phyloP scores from a whole-genome alignment of 2,888 invertebrate genomes.

The Corythucha ciliata region DNA sequence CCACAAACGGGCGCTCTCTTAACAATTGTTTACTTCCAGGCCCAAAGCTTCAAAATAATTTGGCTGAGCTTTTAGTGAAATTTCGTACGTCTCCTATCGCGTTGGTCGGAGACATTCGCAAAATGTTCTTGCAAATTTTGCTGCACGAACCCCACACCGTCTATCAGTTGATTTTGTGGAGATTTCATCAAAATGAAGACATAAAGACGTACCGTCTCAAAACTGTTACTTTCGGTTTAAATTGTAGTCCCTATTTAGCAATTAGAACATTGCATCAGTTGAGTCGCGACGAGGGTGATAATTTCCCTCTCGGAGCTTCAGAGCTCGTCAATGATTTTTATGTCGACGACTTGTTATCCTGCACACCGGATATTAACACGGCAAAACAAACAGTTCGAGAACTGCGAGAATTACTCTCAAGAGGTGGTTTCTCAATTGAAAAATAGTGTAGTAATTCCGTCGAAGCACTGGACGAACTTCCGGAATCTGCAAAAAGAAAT shows the following conservation, averaged over 20 bases:
- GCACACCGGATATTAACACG: slow-evolving; percentile 18
- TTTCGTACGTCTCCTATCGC: slow-evolving; percentile 3
- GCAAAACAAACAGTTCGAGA: slow-evolving; percentile 9
- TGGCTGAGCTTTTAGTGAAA: slow-evolving; percentile 33
- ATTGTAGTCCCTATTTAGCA: slow-evolving; percentile 30
- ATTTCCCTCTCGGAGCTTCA: slow-evolving; percentile 24
- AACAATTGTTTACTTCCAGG: slow-evolving; percentile 33
- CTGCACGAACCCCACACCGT: slow-evolving; percentile 25
- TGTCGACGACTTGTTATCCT: too few species aligned
- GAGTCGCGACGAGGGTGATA: slow-evolving; percentile 22
- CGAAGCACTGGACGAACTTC: too few species aligned
- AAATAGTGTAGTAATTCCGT: slow-evolving; percentile 14
- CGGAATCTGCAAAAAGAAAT: too few species aligned
- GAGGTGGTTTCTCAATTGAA: slow-evolving; percentile 21
- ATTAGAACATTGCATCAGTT: slow-evolving; percentile 29
- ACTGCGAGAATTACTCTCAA: slow-evolving; percentile 14
- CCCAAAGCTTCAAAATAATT: slow-evolving; percentile 38
- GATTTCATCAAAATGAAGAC: slow-evolving; percentile 15
- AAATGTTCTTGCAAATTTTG: slow-evolving; percentile 18
- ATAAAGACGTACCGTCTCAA: slow-evolving; percentile 18
- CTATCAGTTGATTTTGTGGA: slow-evolving; percentile 35
- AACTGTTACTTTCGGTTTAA: slow-evolving; percentile 33
- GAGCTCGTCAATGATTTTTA: slow-evolving; percentile 18
- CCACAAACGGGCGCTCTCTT: slow-evolving; percentile 7
- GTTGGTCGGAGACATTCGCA: slow-evolving; percentile 8